Percentiles rank a stretch among this genome's conserved stretches.
Conservation (phyloP, 2,888 invertebrate genomes). For the Diachrysia chrysitis region DNA sequence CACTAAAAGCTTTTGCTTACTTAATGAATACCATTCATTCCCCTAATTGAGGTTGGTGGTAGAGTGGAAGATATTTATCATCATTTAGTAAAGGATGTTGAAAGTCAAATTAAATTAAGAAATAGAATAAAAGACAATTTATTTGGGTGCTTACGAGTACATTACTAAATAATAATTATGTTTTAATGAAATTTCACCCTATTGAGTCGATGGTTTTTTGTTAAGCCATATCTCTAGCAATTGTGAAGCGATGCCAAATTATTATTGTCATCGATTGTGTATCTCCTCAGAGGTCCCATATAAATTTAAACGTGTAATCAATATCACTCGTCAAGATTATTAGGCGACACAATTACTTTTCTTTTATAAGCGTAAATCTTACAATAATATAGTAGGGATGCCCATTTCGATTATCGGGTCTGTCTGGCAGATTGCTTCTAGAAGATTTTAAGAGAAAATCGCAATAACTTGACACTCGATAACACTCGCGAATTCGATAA, state of each 20-base stretch:
- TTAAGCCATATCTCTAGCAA: no score
- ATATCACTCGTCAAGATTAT: no score
- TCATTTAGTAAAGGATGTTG: constrained; percentile 13
- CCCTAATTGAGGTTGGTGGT: not conserved
- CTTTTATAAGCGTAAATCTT: no score
- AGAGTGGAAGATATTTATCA: constrained; percentile 16
- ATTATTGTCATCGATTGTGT: no score
- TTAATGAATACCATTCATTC: not conserved
- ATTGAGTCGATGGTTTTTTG: no score
- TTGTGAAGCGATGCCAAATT: no score
- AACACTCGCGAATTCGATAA: no score
- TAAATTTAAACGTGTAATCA: no score
- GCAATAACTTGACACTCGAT: not conserved
- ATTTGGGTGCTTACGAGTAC: not conserved
- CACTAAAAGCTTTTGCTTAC: not conserved
- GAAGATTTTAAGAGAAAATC: not conserved
- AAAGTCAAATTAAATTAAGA: not conserved
- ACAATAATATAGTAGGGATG: not conserved
- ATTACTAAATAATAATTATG: no score
- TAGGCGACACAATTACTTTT: no score
- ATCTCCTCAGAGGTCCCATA: no score
- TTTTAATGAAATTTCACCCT: no score
- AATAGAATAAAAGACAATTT: not conserved
- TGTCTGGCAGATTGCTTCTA: not conserved
- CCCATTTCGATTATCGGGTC: not conserved